Evolutionary conservation across 2,797 vertebrate species (phyloP), one percentile per base, ranked within the genome.

Genomic region (Danio albolineatus): DNA sequence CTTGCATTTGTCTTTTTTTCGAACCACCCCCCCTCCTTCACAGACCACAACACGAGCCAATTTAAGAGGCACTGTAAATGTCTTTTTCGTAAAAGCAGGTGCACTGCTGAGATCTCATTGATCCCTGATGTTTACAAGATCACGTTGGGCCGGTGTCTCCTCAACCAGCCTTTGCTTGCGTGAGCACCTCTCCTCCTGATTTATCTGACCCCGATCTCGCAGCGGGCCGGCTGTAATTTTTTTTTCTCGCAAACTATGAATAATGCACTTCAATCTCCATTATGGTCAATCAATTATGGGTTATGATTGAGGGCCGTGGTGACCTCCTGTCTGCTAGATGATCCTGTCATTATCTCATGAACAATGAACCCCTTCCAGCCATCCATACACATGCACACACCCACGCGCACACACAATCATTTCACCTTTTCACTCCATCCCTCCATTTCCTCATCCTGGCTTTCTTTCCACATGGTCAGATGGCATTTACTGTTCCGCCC

Each of bases 141-240:
- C 80, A 73, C 56, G 76, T 84, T 73, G 76, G 46, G 78, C 56
- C 61, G 28, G 80, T 76, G 78, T 81, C 80, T 80, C 60, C 71
- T 75, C 76, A 80, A 82, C 77, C 60, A 78, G 76, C 46, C 66
- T 8, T 13, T 82, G 79, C 65, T 80, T 79, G 80, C 73, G 61
- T 78, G 57, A 6, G 67, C 78, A 62, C 54, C 62, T 81, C 80
- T 54, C 61, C 21, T 69, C 72, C 72, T 84, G 82, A 87, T 85
- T 86, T 85, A 87, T 87, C 86, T 86, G 86, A 85, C 86, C 85
- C 84, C 73, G 51, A 86, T 89, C 81, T 82, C 61, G 7, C 73
- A 59, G 76, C 54, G 51, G 56, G 38, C 44, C 36, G 21, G 48
- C 82, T 78, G 59, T 83, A 79, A 61, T 77, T 73, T 78, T 73